These are phyloP conservation scores for Phyllotreta cruciferae DNA, from an alignment of 2,888 invertebrate species.

Conservation along the genomic window DNA sequence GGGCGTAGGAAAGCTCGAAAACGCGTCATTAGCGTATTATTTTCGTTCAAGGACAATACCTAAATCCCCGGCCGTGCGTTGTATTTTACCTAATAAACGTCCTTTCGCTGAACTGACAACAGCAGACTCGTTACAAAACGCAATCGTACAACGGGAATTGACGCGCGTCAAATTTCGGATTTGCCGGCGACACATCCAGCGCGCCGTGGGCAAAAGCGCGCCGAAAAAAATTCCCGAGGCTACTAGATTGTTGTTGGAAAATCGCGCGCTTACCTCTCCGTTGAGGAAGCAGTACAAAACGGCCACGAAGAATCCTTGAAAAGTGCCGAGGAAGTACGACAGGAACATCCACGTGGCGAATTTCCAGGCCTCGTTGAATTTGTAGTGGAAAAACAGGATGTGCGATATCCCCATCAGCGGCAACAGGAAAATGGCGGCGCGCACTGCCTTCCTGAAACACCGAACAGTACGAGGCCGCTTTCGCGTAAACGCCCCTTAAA, in stretches of 20 bases:
- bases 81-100: too few relatives aligned
- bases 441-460: slow-evolving; percentile 74
- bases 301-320: slow-evolving; percentile 84
- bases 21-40: background rate
- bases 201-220: background rate
- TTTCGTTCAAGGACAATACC: background rate
- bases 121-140: too few relatives aligned
- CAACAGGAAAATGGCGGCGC: slow-evolving; percentile 79
- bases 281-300: slow-evolving; percentile 84
- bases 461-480: slow-evolving; percentile 9
- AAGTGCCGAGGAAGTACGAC: slow-evolving; percentile 81
- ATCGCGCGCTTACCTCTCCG: slow-evolving; percentile 84
- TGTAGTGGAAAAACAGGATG: slow-evolving; percentile 71
- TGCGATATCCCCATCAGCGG: slow-evolving; percentile 85
- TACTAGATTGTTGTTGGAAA: too few relatives aligned
- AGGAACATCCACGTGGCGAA: slow-evolving; percentile 82
- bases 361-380: slow-evolving; percentile 69
- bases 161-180: too few relatives aligned
- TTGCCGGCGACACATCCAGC: background rate
- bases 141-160: too few relatives aligned
- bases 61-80: too few relatives aligned
- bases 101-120: too few relatives aligned
- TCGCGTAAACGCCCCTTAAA: too few relatives aligned
- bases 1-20: background rate
- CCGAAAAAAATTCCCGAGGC: too few relatives aligned